Evolutionary conservation across 2,113 vertebrate genomes (phyloP).

Genomic region (Labeo rohita): DNA sequence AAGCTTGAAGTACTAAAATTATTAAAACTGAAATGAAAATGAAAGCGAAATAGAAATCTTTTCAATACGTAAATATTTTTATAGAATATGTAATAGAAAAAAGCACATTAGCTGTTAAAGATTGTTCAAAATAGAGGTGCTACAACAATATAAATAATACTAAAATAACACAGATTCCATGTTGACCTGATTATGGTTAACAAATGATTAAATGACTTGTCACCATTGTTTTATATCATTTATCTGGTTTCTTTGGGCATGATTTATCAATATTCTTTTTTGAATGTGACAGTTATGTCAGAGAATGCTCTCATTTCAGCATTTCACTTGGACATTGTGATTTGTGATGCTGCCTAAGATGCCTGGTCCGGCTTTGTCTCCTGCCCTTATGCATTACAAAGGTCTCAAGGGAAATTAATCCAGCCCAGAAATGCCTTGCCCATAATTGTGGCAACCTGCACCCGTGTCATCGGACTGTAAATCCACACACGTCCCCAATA

Average conservation of each 20-base stretch:
- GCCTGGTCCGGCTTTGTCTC: constrained; percentile 1
- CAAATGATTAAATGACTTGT: background rate
- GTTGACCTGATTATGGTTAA: background rate
- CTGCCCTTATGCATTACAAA: constrained; percentile 24
- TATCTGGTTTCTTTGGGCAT: background rate
- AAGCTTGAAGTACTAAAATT: background rate
- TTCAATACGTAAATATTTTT: no score
- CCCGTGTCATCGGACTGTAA: background rate
- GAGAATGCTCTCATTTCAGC: constrained; percentile 23
- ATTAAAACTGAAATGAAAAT: background rate
- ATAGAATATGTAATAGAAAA: no score
- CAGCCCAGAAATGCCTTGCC: constrained; percentile 39
- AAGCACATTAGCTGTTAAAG: background rate
- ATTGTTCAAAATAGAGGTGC: background rate
- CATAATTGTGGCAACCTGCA: constrained; percentile 40
- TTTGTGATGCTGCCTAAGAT: constrained; percentile 30
- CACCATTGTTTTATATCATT: background rate
- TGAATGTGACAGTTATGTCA: background rate
- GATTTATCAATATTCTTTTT: background rate
- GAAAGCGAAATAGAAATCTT: no score
- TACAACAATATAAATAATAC: background rate
- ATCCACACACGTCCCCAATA: constrained; percentile 18
- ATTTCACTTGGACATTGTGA: constrained; percentile 1
- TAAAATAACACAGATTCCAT: background rate
- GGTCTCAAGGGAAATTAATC: constrained; percentile 59